Percentiles rank a stretch among this genome's conserved stretches.
phyloP scores from a whole-genome alignment of 2,888 invertebrate genomes.

The Podabrus alpinus region DNA sequence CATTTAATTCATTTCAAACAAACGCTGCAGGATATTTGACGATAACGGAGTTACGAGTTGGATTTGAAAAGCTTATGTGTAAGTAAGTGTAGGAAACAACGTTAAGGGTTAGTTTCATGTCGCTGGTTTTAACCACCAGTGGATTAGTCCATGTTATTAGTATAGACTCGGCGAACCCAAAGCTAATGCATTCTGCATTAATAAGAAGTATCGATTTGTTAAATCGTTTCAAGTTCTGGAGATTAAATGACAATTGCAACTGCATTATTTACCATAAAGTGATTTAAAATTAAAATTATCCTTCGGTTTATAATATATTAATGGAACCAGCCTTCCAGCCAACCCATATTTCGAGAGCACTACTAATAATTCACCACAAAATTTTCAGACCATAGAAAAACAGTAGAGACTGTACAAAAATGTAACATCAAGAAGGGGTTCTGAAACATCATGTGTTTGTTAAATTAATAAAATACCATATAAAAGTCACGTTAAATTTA shows the following conservation, averaged over 20 bases:
- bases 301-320: background rate
- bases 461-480: background rate
- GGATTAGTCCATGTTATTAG: background rate
- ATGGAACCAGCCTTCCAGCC: background rate
- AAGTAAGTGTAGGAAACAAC: background rate
- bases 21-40: background rate
- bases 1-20: background rate
- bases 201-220: background rate
- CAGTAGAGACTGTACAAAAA: no score
- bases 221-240: background rate
- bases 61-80: background rate
- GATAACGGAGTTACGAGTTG: background rate
- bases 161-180: background rate
- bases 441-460: no score
- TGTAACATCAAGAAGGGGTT: no score
- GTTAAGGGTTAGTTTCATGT: background rate
- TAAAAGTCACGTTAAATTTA: background rate
- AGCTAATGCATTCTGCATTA: background rate
- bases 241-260: background rate
- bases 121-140: background rate
- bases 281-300: background rate
- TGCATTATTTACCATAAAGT: no score
- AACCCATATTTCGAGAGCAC: no score
- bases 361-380: no score
- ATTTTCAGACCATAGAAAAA: no score